Percentiles rank a stretch among this genome's conserved stretches.
These are phyloP conservation scores for Mirza zaza DNA, from an alignment of 2,113 vertebrate genomes.

Conservation along the genomic window DNA sequence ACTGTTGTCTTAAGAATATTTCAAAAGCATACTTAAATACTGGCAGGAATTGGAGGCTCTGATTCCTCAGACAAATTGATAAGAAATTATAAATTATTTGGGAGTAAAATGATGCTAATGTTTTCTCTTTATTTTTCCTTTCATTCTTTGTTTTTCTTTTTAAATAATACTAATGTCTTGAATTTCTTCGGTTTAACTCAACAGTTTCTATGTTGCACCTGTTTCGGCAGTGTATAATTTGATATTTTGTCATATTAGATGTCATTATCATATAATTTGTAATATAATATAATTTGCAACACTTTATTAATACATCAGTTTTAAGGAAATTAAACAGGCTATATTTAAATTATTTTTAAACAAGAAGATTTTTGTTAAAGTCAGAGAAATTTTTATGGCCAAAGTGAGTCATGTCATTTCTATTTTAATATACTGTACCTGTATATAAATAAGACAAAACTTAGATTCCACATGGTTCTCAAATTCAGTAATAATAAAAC, in stretches of 20 bases:
- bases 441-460: rapidly evolving
- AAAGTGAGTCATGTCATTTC: background rate
- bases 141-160: background rate
- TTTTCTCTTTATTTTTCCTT: background rate
- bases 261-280: background rate
- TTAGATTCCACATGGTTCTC: background rate
- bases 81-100: background rate
- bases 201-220: background rate
- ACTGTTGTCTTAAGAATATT: background rate
- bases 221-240: constrained; percentile 58
- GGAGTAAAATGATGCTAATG: background rate
- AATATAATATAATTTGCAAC: rapidly evolving
- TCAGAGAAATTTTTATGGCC: background rate
- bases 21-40: background rate
- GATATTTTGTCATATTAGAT: constrained; percentile 1
- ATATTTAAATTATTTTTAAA: background rate
- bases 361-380: background rate
- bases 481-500: constrained; percentile 9
- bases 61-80: background rate
- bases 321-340: background rate
- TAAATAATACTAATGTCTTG: background rate
- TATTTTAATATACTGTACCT: background rate
- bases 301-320: background rate
- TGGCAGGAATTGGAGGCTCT: background rate
- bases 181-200: constrained; percentile 42